Evolutionary conservation across 2,888 invertebrate species (phyloP).

Genomic region (Caenorhabditis becei): DNA sequence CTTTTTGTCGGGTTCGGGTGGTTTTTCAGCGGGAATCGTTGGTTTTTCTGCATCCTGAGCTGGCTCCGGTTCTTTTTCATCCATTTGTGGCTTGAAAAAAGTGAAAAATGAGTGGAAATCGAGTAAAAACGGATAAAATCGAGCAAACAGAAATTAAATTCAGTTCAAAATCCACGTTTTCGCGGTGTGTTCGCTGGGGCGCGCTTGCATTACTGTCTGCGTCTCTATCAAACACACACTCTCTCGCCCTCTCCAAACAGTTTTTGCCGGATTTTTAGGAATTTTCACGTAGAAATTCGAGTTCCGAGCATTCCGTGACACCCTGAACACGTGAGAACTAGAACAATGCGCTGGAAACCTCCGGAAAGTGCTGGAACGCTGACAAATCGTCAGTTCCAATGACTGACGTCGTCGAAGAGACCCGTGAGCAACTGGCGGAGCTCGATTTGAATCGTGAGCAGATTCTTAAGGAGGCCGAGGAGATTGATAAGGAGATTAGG

Average conservation of each 20-base stretch:
- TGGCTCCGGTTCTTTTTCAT: neutral
- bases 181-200: slow-evolving; percentile 17
- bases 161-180: neutral
- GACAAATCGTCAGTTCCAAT: slow-evolving; percentile 23
- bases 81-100: neutral
- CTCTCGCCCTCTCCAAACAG: neutral
- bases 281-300: slow-evolving; percentile 1
- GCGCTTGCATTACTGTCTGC: slow-evolving; percentile 23
- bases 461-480: slow-evolving; percentile 17
- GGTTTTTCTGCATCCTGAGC: neutral
- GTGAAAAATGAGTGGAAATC: no score
- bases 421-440: slow-evolving; percentile 11
- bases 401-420: slow-evolving; percentile 9
- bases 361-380: neutral
- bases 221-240: slow-evolving; percentile 13
- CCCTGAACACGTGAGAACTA: no score
- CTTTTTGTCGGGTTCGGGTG: neutral
- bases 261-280: neutral
- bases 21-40: neutral
- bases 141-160: neutral
- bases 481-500: slow-evolving; percentile 42
- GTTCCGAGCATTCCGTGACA: no score
- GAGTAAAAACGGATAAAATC: neutral
- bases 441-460: slow-evolving; percentile 17
- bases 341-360: neutral